phyloP scores from a whole-genome alignment of 2,113 vertebrate genomes.

The Dendrocopos noguchii region DNA sequence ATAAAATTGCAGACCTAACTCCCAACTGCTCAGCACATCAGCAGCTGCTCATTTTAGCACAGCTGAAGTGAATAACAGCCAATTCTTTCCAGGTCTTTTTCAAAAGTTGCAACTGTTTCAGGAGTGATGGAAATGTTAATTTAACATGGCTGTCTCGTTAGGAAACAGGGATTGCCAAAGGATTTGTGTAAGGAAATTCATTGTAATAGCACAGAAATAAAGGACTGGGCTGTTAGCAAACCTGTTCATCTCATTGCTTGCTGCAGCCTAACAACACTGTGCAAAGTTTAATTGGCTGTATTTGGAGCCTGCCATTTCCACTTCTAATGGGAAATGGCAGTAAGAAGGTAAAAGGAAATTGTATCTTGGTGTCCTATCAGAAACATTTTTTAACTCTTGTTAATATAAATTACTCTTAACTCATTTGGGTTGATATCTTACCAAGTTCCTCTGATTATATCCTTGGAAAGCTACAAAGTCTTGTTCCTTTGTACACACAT shows the following conservation, averaged over 20 bases:
- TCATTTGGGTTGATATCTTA: not conserved
- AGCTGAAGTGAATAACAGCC: conserved; percentile 42
- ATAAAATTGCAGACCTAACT: not conserved
- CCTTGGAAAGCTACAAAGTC: not conserved
- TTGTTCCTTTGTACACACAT: not conserved
- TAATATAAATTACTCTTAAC: not conserved
- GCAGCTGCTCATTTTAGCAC: not conserved
- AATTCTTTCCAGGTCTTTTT: not conserved
- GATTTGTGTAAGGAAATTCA: conserved; percentile 14
- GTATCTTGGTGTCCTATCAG: not conserved
- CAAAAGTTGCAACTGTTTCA: no score
- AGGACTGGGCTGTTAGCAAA: not conserved
- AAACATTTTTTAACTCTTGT: not conserved
- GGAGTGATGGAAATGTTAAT: no score
- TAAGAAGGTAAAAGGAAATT: not conserved
- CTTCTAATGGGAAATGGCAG: not conserved
- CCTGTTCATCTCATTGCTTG: not conserved
- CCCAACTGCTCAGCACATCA: not conserved
- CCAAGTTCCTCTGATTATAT: not conserved
- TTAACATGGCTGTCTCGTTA: not conserved
- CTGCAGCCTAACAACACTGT: not conserved
- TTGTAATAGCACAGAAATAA: conserved; percentile 1
- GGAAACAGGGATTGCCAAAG: not conserved
- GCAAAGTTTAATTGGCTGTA: not conserved
- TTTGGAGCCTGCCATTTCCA: not conserved